Conservation (phyloP, 2,888 invertebrate genomes). For the Balanococcus diminutus region DNA sequence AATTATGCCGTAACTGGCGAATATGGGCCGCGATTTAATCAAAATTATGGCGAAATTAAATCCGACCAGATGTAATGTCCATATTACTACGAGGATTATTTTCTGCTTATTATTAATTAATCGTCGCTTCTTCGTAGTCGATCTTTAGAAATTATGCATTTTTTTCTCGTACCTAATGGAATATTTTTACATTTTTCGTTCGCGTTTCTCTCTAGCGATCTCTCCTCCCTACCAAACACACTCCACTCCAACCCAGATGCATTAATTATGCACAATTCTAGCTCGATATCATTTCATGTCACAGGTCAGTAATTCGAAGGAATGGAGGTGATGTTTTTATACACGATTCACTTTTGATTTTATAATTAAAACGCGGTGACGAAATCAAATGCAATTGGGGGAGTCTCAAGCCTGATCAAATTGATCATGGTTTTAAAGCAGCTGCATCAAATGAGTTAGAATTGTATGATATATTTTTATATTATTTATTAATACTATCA, state of each 20-base stretch:
- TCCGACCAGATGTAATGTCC: neutral
- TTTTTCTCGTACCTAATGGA: neutral
- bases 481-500: no score
- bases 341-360: slow-evolving; percentile 17
- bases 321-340: neutral
- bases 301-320: slow-evolving; percentile 17
- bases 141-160: neutral
- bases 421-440: neutral
- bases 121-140: neutral
- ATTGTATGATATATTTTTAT: neutral
- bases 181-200: neutral
- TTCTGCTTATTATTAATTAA: neutral
- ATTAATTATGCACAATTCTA: neutral
- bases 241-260: no score
- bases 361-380: neutral
- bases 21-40: slow-evolving; percentile 43
- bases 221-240: no score
- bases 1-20: slow-evolving; percentile 43
- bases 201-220: neutral
- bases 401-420: neutral
- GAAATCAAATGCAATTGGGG: no score
- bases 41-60: slow-evolving; percentile 5
- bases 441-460: neutral
- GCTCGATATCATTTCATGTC: neutral
- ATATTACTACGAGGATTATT: neutral